Evolutionary conservation across 2,113 vertebrate genomes (phyloP).

Genomic region (Herpetotheres cachinnans): DNA sequence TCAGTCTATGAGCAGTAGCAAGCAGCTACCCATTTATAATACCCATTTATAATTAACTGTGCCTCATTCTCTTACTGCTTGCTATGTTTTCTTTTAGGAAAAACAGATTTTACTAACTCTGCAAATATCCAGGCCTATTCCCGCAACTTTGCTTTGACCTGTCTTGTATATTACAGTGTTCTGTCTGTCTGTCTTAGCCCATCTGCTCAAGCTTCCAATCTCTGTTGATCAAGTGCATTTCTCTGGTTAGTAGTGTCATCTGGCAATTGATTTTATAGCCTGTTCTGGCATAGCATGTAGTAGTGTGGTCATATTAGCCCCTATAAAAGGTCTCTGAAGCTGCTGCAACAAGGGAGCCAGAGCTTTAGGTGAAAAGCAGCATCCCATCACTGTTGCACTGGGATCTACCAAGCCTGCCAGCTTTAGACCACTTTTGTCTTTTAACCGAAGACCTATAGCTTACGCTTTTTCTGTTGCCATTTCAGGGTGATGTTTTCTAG

Average conservation of each 20-base stretch:
- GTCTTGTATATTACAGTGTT: not conserved
- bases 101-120: not conserved
- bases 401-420: not conserved
- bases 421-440: not conserved
- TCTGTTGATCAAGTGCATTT: not conserved
- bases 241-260: not conserved
- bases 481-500: not conserved
- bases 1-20: not conserved
- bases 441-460: not conserved
- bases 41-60: not conserved
- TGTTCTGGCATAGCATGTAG: not conserved
- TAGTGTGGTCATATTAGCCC: not conserved
- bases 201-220: not conserved
- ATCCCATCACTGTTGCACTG: not conserved
- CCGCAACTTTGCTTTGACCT: not conserved
- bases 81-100: not conserved
- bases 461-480: not conserved
- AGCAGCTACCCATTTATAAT: not conserved
- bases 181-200: not conserved
- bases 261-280: not conserved
- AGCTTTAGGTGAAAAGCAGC: not conserved
- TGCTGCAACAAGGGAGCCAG: not conserved
- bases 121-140: not conserved
- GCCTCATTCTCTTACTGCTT: not conserved
- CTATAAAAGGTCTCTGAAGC: not conserved